Evolutionary conservation across 2,888 invertebrate species (phyloP), one percentile per base, ranked within the genome.

Genomic region (Lagria hirta): DNA sequence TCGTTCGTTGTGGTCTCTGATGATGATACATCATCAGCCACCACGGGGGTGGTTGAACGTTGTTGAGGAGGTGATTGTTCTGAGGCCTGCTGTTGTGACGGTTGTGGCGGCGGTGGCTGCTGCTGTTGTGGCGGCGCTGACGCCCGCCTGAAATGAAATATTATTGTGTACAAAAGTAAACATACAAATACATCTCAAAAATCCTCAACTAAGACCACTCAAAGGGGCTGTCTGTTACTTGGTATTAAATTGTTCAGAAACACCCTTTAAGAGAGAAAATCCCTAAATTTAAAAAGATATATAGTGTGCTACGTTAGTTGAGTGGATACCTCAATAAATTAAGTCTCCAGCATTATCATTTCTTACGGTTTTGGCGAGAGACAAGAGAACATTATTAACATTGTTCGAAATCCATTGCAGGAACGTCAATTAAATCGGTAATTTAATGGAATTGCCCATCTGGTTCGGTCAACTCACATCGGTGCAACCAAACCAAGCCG

Each of bases 31-130:
- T 28, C 33, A 21, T 46, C 33, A 41, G 28, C 11, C 49, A 63
- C 49, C 52, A 61, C 49, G 53, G 65, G 60, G 24, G 51, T 63
- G 49, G 45, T 65, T 40, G 52, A 56, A 45, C 45, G 71, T 62
- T 51, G 69, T 28, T 48, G 48, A 8, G 37, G 47, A 3, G 44
- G 43, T 10, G 40, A 34, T 28, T 34, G 29, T 28, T 22, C 15
- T 27, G 34, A 36, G 29, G 45, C 54, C 33, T 53, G 50, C 52
- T 55, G 41, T 22, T 27, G 50, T 21, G 34, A 44, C 32, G 42
- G 48, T 30, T 55, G 49, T 10, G 51, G 48, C 15, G 26, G 41
- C n/a, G 29, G 43, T 23, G 21, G 43, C 22, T 18, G 37, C 21
- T 27, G 32, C 40, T 55, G 58, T 43, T 58, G 60, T 20, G 49